A percentile compares a stretch with the other conserved stretches of the same genome.
These are phyloP conservation scores for Molossus alvarezi DNA, from an alignment of 2,797 vertebrate genomes.

Conservation along the genomic window DNA sequence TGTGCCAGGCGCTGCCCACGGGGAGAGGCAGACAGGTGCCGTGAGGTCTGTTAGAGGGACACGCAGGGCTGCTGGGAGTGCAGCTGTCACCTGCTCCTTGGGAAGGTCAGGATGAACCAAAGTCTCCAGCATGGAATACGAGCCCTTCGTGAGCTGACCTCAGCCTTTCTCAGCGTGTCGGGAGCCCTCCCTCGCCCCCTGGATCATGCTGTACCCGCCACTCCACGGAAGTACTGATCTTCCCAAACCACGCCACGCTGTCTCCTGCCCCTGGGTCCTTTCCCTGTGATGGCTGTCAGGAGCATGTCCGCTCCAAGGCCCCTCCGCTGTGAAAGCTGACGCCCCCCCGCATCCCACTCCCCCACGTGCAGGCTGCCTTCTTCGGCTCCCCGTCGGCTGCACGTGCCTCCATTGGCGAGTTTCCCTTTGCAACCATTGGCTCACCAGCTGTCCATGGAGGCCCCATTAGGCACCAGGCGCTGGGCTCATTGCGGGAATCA, in stretches of 20 bases:
- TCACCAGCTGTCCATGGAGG: not conserved
- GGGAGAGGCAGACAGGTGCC: not conserved
- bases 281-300: not conserved
- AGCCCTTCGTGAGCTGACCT: not conserved
- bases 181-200: not conserved
- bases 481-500: not conserved
- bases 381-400: not conserved
- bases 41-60: not conserved
- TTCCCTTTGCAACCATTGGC: not conserved
- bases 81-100: not conserved
- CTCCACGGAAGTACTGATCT: not conserved
- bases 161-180: not conserved
- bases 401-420: not conserved
- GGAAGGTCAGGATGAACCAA: not conserved
- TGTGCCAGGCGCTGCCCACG: not conserved
- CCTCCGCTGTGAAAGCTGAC: too few relatives aligned
- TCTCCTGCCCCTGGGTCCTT: not conserved
- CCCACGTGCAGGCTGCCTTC: fast-evolving
- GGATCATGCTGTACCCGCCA: not conserved
- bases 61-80: not conserved
- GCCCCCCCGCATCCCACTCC: too few relatives aligned
- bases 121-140: not conserved
- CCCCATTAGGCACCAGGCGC: not conserved
- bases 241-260: fast-evolving
- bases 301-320: not conserved